phyloP scores from a whole-genome alignment of 2,888 invertebrate genomes.

The Nudaria mundana region DNA sequence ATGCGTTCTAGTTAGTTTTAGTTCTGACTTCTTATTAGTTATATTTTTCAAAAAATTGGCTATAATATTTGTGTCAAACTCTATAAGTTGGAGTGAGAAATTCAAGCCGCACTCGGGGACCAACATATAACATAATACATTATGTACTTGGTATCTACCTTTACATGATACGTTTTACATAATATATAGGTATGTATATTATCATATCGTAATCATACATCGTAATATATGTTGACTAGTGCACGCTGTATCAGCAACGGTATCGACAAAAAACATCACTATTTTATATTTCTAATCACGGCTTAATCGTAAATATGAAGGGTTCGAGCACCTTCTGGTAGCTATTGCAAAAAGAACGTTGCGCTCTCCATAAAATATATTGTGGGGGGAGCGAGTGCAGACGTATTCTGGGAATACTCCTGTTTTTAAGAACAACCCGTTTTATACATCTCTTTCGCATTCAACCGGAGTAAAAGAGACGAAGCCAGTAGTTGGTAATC shows the following conservation, averaged over 20 bases:
- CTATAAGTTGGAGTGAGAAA: constrained; percentile 6
- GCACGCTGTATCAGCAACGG: constrained; percentile 51
- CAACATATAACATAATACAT: constrained; percentile 12
- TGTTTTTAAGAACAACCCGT: constrained; percentile 20
- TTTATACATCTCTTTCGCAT: constrained; percentile 22
- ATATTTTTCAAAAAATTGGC: too few species aligned
- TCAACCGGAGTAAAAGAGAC: constrained; percentile 20
- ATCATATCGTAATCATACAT: constrained; percentile 21
- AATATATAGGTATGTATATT: constrained; percentile 22
- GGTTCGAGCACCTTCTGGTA: constrained; percentile 77
- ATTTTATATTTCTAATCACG: constrained; percentile 79
- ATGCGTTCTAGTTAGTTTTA: too few species aligned
- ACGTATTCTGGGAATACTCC: constrained; percentile 21
- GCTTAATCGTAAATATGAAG: constrained; percentile 81
- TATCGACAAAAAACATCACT: constrained; percentile 70
- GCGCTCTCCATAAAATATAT: constrained; percentile 79
- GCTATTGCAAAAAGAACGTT: constrained; percentile 78
- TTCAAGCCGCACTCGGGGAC: constrained; percentile 7
- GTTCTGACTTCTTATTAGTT: too few species aligned
- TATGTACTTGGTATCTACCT: constrained; percentile 7
- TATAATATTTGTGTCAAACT: too few species aligned
- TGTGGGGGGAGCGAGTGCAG: constrained; percentile 42
- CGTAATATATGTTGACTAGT: constrained; percentile 31
- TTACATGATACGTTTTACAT: constrained; percentile 23
- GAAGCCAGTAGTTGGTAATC: neutral